Evolutionary conservation across 1,140 invertebrate species (phyloP), one percentile per base, ranked within the genome.

Genomic region (Ceratosolen solmsi): DNA sequence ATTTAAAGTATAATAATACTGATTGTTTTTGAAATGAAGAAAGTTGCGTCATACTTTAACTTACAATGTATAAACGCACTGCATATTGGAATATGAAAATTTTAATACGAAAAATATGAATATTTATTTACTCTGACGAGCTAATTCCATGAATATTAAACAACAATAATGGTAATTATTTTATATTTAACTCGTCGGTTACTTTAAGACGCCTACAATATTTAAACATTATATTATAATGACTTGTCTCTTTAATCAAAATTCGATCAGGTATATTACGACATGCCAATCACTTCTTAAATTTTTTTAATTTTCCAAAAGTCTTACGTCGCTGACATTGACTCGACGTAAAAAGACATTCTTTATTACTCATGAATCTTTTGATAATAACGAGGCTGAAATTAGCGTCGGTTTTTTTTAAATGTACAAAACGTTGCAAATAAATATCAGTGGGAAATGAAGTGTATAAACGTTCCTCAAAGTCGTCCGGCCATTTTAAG

Each of bases 401-500:
- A 79, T 79, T 79, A 79, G 49, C 65, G 22, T 33, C 11, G 63
- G 49, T 60, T 72, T 79, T 58, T 79, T 68, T 71, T 30, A 58
- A 72, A 72, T 11, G 51, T 27, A 38, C 15, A 41, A 46, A 79
- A 72, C 51, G 49, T 46, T n/a, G 78, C 60, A 72, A 79, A 79
- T 79, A 72, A 79, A 79, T 60, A 79, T 49, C n/a, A 46, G 22
- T n/a, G 78, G 56, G 51, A 72, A 60, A 72, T 56, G 15, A 56
- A 41, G 51, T 38, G 56, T 25, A 49, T 27, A 60, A 68, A 73
- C 30, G 73, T 65, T 77, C 72, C 68, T 80, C 63, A 51, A 76
- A 84, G 51, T 82, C 78, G 38, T 73, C 15, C 54, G 46, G 38
- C 78, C n/a, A 79, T 79, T 68, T 79, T 72, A 72, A 72, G 78